Base-by-base conservation (phyloP, 2,797 vertebrate genomes). In the Pelobates cultripes region DNA sequence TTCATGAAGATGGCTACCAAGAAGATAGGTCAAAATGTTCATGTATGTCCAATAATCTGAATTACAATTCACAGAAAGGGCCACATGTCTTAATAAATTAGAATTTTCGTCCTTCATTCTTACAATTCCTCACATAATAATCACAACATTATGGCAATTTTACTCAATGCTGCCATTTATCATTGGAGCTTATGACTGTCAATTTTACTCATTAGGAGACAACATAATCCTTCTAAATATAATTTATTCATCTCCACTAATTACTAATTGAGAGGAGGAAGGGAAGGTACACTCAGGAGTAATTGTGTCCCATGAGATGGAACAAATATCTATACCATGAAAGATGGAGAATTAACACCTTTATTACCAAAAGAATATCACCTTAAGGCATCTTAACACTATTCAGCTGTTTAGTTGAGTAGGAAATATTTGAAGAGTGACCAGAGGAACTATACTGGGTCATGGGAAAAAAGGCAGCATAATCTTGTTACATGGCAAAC, bases 211-310 rank as follows among this genome's bases (percentile, higher is more conserved):
- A 84, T 84, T 84, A 84, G 71, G 28, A 67, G 73, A 76, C 73
- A 84, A 80, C 82, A 75, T 80, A 84, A 84, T 84, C 82, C 77
- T 72, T 79, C 73, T 66, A 84, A 84, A 84, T 80, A 79, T 80
- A 84, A 84, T 84, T 80, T 79, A 84, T 84, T 84, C 82, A 72
- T 84, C 60, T 76, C 43, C 17, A 43, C 82, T 84, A 84, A 84
- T 84, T 84, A 84, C 77, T 84, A 84, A 84, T 84, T 84, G 61
- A 80, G 73, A 76, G 60, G 68, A 76, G 69, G 73, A 64, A 40
- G 60, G 47, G 53, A 76, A 79, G 66, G 40, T 75, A 51, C n/a
- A 57, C 61, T 43, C 74, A 47, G 60, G 61, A 66, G 74, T 47
- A 64, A 40, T 64, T 71, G 17, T 53, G 41, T 70, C 73, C 82